These are phyloP conservation scores for Brachionus manjavacas DNA, from an alignment of 1,140 invertebrate genomes.

Conservation along the genomic window DNA sequence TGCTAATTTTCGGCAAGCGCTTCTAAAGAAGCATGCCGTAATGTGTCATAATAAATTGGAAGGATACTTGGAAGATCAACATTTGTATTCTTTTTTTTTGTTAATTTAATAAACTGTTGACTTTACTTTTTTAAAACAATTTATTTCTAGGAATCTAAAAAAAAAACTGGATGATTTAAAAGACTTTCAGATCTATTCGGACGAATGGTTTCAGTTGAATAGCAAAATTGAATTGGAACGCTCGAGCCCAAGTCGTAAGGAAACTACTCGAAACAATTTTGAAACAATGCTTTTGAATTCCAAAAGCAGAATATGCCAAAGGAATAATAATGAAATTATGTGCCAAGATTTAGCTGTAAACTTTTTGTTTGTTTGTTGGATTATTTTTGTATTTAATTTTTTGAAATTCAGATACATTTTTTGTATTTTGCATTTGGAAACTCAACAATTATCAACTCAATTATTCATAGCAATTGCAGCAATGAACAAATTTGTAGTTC, in stretches of 20 bases:
- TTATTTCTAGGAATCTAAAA: conserved; percentile 11
- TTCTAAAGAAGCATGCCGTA: conserved; percentile 16
- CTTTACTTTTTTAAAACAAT: not conserved
- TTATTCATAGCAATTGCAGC: not conserved
- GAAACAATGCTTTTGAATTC: not conserved
- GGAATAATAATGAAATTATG: not conserved
- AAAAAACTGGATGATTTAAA: conserved; percentile 35
- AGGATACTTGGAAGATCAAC: conserved; percentile 1
- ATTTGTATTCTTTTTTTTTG: not conserved
- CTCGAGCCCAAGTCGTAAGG: not conserved
- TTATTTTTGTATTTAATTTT: too few relatives aligned
- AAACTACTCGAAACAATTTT: not conserved
- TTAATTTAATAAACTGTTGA: not conserved
- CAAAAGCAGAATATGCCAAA: not conserved
- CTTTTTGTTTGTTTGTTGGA: too few relatives aligned
- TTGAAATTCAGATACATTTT: not conserved
- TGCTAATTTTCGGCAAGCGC: not conserved
- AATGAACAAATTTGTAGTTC: not conserved
- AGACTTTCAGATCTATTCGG: conserved; percentile 20
- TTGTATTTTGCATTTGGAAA: not conserved
- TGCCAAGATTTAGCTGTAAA: not conserved
- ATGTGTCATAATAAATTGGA: conserved; percentile 32
- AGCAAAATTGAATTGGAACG: conserved; percentile 23
- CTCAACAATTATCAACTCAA: not conserved
- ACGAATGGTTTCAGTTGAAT: conserved; percentile 41